Percentiles rank a stretch among this genome's conserved stretches.
These are phyloP conservation scores for Eudasyphora cyanicolor DNA, from an alignment of 2,888 invertebrate species.

Conservation along the genomic window DNA sequence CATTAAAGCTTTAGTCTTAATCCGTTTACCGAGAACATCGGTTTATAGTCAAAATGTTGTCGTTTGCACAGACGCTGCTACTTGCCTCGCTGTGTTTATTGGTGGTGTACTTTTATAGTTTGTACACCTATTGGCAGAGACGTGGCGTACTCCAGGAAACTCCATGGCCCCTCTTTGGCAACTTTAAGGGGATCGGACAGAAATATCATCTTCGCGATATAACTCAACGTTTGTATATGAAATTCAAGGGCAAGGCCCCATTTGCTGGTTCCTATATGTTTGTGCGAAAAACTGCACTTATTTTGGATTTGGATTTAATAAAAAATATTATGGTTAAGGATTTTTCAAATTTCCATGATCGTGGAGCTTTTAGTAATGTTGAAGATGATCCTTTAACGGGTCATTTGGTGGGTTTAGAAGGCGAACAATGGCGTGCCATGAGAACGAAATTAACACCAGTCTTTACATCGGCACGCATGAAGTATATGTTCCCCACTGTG, in stretches of 20 bases:
- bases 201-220: conserved; percentile 41
- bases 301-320: conserved; percentile 69
- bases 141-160: conserved; percentile 62
- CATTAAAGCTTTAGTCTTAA: too few relatives aligned
- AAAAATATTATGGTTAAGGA: conserved; percentile 66
- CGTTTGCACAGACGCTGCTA: not conserved
- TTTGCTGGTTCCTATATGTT: conserved; percentile 72
- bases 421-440: conserved; percentile 77
- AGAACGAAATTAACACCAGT: conserved; percentile 79
- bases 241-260: conserved; percentile 63
- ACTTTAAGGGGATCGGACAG: conserved; percentile 59
- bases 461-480: conserved; percentile 81
- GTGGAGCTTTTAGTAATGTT: conserved; percentile 71
- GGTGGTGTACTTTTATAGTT: not conserved
- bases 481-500: conserved; percentile 76
- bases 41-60: not conserved
- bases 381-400: conserved; percentile 72
- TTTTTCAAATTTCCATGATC: conserved; percentile 72
- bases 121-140: conserved; percentile 63
- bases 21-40: not conserved
- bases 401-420: conserved; percentile 73
- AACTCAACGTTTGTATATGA: conserved; percentile 59
- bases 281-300: conserved; percentile 63
- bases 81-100: not conserved
- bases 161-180: conserved; percentile 64